Evolutionary conservation across 2,888 invertebrate genomes (phyloP).

Genomic region (Bimastos eiseni): DNA sequence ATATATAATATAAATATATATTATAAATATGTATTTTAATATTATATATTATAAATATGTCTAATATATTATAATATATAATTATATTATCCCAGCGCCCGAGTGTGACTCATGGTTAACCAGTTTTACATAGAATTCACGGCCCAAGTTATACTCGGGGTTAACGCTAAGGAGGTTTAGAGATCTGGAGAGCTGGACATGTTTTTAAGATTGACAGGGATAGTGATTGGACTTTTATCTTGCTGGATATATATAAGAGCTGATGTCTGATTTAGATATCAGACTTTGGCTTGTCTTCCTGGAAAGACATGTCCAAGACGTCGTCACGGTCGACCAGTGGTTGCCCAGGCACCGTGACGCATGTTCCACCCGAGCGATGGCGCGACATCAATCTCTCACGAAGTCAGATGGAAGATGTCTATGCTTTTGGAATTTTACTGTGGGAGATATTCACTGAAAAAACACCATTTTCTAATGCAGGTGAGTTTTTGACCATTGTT

Average conservation of each 20-base stretch:
- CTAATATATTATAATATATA: too few relatives aligned
- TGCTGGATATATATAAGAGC: background rate
- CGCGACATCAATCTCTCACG: slow-evolving; percentile 45
- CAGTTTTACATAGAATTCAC: too few relatives aligned
- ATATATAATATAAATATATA: too few relatives aligned
- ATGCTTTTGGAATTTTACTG: slow-evolving; percentile 48
- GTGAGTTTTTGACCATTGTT: background rate
- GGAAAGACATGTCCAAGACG: slow-evolving; percentile 47
- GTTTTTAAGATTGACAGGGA: too few relatives aligned
- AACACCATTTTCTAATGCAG: slow-evolving; percentile 42
- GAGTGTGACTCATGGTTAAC: too few relatives aligned
- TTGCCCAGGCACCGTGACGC: slow-evolving; percentile 47
- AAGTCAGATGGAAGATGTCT: slow-evolving; percentile 47
- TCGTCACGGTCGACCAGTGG: slow-evolving; percentile 20
- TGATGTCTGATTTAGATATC: slow-evolving; percentile 43
- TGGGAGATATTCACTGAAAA: slow-evolving; percentile 49
- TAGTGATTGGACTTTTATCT: background rate
- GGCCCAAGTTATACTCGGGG: too few relatives aligned
- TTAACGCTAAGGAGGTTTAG: too few relatives aligned
- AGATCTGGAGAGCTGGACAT: too few relatives aligned
- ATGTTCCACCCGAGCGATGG: slow-evolving; percentile 50
- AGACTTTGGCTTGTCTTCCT: slow-evolving; percentile 51
- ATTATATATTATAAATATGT: too few relatives aligned
- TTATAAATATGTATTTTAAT: too few relatives aligned
- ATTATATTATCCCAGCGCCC: too few relatives aligned